phyloP scores from a whole-genome alignment of 1,140 invertebrate species.

The Batillaria attramentaria region DNA sequence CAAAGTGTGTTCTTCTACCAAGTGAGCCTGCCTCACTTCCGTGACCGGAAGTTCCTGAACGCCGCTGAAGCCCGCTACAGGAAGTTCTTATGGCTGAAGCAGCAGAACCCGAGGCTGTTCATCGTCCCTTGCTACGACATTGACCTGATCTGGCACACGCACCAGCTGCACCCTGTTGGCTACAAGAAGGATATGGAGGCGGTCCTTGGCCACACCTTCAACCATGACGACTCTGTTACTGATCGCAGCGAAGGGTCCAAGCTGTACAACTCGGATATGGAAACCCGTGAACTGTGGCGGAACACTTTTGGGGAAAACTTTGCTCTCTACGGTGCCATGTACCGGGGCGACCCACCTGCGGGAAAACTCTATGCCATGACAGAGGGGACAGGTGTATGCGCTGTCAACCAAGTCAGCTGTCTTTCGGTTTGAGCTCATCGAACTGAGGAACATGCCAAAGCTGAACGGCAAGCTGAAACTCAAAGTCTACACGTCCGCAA shows the following conservation, averaged over 20 bases:
- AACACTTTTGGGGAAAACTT: constrained; percentile 61
- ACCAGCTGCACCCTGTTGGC: constrained; percentile 71
- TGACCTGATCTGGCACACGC: constrained; percentile 74
- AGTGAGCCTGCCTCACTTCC: constrained; percentile 73
- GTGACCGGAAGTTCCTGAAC: constrained; percentile 69
- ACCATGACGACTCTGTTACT: constrained; percentile 73
- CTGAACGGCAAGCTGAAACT: constrained; percentile 56
- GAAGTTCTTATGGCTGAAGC: constrained; percentile 72
- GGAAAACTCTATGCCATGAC: constrained; percentile 53
- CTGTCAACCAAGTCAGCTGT: constrained; percentile 58
- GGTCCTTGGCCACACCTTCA: constrained; percentile 69
- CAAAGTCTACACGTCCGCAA: constrained; percentile 51
- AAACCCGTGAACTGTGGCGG: constrained; percentile 61
- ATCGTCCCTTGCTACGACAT: constrained; percentile 75
- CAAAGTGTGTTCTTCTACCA: constrained; percentile 72
- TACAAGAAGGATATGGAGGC: constrained; percentile 70
- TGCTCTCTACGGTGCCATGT: constrained; percentile 65
- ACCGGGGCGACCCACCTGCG: constrained; percentile 64
- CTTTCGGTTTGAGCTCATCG: constrained; percentile 51
- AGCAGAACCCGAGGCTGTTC: constrained; percentile 69
- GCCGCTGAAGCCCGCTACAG: constrained; percentile 71
- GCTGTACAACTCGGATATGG: constrained; percentile 56
- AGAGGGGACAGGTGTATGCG: too few relatives aligned
- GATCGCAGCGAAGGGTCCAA: constrained; percentile 69
- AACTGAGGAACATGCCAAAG: constrained; percentile 56